phyloP scores from a whole-genome alignment of 2,113 vertebrate species.

The Platycercus adscitus region DNA sequence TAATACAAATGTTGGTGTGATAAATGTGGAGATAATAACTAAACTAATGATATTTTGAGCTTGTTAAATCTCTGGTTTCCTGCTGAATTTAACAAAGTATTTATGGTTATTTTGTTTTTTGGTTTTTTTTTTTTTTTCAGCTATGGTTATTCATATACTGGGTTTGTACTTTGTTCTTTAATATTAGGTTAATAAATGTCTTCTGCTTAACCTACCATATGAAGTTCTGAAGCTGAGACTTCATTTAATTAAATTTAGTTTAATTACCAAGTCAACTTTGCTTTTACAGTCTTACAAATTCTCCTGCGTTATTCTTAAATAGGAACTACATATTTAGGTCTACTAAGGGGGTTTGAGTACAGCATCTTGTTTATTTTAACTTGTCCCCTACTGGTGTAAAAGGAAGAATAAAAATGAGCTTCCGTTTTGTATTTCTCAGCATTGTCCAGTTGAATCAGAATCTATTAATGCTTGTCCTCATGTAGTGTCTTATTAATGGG shows the following conservation, averaged over 20 bases:
- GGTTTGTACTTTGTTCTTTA: neutral
- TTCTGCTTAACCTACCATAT: neutral
- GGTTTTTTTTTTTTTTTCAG: neutral
- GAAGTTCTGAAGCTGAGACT: neutral
- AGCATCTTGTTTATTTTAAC: neutral
- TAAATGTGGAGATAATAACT: neutral
- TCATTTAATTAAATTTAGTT: constrained; percentile 18
- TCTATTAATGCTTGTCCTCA: neutral
- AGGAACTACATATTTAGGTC: neutral
- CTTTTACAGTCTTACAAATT: neutral
- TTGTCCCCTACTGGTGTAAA: neutral
- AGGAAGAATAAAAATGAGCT: neutral
- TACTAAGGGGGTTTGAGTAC: neutral
- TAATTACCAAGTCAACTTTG: neutral
- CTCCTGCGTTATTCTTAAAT: neutral
- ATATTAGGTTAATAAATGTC: neutral
- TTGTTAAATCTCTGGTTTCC: neutral
- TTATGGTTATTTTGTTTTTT: neutral
- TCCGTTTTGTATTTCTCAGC: neutral
- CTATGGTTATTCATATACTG: neutral
- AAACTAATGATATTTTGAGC: neutral
- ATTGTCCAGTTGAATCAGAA: neutral
- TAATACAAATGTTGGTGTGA: neutral
- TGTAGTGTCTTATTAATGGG: neutral
- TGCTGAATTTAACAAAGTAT: neutral